Evolutionary conservation across 2,113 vertebrate species (phyloP), one percentile per base, ranked within the genome.

Genomic region (Copsychus sechellarum): DNA sequence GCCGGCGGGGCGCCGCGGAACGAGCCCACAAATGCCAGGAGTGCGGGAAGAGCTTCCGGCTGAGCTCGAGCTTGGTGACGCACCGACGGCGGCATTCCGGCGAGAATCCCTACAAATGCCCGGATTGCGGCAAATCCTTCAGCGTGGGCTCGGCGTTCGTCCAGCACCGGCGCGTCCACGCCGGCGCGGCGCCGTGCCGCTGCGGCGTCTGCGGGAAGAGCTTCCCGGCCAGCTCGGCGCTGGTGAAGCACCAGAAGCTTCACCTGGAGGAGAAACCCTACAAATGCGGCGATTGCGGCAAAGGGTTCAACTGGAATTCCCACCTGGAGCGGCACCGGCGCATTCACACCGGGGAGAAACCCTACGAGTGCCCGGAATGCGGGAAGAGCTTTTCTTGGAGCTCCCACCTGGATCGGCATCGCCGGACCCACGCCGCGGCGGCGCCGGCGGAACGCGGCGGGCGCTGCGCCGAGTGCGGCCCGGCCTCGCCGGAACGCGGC

Each of bases 351-450:
- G 38, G 38, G 12, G 38, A 97, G 71, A 67, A 67, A 7, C 96
- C 96, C 5, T 96, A 95, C 50, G 36, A 74, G 11, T 97, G 96
- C 11, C 50, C 81, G 0, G 92, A 96, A 0, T 98, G 97, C 5
- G 97, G 96, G 2, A 98, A 98, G 95, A 98, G 98, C 69, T 99
- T 99, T 89, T 98, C 98, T 42, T 98, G 99, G 97, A 98, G 98
- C 23, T 98, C 98, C 0, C 98, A 99, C 78, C 98, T 99, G 80
- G 45, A 76, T 14, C 56, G 73, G 56, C 73, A 76, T 1, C 56
- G 34, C 8, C 26, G 73, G 2, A 60, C n/a, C 3, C 72, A 60
- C 43, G 31, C n/a, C 9, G n/a, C 56, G n/a, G 25, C 50, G 25
- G 25, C 18, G 7, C 3, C 4, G n/a, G 45, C n/a, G 3, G 34